Base-by-base conservation (phyloP, 1,140 invertebrate genomes). In the Cheumatopsyche charites region DNA sequence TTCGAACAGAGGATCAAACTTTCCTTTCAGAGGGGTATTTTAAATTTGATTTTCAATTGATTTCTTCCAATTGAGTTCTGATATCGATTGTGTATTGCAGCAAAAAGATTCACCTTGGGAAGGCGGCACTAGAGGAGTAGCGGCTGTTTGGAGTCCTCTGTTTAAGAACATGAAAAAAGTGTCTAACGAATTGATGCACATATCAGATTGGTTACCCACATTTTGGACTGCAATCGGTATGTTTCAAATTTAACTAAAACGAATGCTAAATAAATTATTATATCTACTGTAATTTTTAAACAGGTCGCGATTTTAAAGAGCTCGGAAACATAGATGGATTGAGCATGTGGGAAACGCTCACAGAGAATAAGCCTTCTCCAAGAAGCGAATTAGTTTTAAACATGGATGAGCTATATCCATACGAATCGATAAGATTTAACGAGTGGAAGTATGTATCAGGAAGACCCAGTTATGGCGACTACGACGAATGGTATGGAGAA, bases 121-220 rank as follows among this genome's bases (percentile, higher is more conserved):
- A 83, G 95, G 95, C 13, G 94, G 91, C 1, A 86, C 92, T 0
- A 85, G 93, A 75, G 90, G 90, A 0, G 86, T 88, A 0, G 92
- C 91, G 0, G 88, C 93, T 13, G 82, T 97, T 71, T 95, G 93
- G 92, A 92, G 90, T 80, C 89, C 91, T 0, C 77, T 85, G 77
- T 80, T 88, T 29, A 83, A 85, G 49, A 81, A 89, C 45, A 80
- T 83, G 9, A 85, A 86, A 75, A 80, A 89, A 76, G 85, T 93
- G 0, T 91, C 89, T 43, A 87, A 90, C 72, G 87, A 93, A 45
- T 84, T 95, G 69, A 90, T 96, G 78, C 92, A 95, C 76, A 88
- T 96, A 3, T 85, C 86, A 12, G 95, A 97, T 80, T 96, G 94
- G 93, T 78, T 97, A 36, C 95, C 95, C 0, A 96, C 95, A 0